Evolutionary conservation across 2,113 vertebrate species (phyloP), one percentile per base, ranked within the genome.

Genomic region (Macrotis lagotis): DNA sequence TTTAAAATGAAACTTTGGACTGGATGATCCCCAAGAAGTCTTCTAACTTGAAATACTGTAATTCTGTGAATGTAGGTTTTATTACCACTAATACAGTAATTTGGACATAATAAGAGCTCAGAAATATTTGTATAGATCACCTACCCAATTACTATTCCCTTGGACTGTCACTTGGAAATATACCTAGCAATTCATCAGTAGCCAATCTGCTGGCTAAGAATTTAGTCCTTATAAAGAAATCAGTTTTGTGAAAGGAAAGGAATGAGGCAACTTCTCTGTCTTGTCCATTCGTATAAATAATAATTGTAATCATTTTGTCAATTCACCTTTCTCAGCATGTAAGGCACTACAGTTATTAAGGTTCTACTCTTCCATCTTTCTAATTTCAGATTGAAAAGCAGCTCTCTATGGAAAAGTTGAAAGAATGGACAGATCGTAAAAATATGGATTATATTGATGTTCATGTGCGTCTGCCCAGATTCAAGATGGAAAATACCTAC

Each of bases 401-500:
- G n/a, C 93, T 99, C 48, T 99, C 99, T 3, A 94, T 98, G 50
- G 98, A 98, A 96, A 99, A 98, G 44, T 98, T 99, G 55, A 96
- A 97, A 1, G 98, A 99, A 83, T 99, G 99, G 99, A 99, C 99
- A 89, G 37, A 93, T 51, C 98, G 98, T 31, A 93, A 98, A 12
- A 98, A 97, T 51, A 99, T 99, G 94, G 94, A 97, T 19, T 44
- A 50, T 0, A 37, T 96, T 28, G 99, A 99, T 0, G 97, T 99
- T 93, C 14, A 48, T 0, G 96, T 99, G 90, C 98, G 89, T 89
- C 97, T 99, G 93, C 99, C 99, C 25, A 99, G 98, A 97, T 99
- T 99, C 97, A 99, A 99, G 97, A 97, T 99, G 97, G 99, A 99
- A 96, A 98, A 99, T 14, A 98, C 98, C 96, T 99, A 99, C 8